Base-by-base conservation (phyloP, 2,888 invertebrate genomes). In the Danaus chrysippus region DNA sequence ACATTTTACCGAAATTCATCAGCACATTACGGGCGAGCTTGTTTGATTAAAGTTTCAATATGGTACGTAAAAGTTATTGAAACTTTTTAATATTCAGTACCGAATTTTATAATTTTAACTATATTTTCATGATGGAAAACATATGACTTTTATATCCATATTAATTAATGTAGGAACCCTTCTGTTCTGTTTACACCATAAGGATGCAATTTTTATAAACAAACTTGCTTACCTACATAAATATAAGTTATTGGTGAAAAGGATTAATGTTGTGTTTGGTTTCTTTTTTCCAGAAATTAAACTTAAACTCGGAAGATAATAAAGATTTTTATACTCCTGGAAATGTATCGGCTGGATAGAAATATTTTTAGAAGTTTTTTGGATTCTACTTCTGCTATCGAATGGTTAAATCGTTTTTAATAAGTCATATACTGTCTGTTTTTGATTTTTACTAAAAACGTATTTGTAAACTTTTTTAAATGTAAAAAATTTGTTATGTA, bases 271-370 rank as follows among this genome's bases (percentile, higher is more conserved):
- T 34, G 6, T 34, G 1, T 34, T 6, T 23, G 23, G 23, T 34
- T 34, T 34, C 23, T 3, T 34, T 34, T 34, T 34, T 5, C 74
- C 74, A 79, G 79, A 78, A 72, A 69, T 60, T 62, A 42, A 67
- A 70, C 11, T 62, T 59, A 23, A 49, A 58, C 13, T 67, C 73
- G 10, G 63, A 66, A 9, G 63, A 60, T 3, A 70, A 72, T 17
- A 76, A 75, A 55, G 84, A 85, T 68, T 86, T 86, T 68, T 86
- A 86, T 65, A 74, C 77, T 34, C 86, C 86, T 0, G 79, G 71
- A 53, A 63, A 74, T 59, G 70, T 68, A 1, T 61, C 66, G 6
- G 67, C 66, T 8, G 68, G 61, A 11, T 67, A 60, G 49, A 54
- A 15, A 44, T 1, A 54, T 42, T 54, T 54, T 53, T 53, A 8